Conservation (phyloP, 1,140 invertebrate genomes). For the Monomorium pharaonis region DNA sequence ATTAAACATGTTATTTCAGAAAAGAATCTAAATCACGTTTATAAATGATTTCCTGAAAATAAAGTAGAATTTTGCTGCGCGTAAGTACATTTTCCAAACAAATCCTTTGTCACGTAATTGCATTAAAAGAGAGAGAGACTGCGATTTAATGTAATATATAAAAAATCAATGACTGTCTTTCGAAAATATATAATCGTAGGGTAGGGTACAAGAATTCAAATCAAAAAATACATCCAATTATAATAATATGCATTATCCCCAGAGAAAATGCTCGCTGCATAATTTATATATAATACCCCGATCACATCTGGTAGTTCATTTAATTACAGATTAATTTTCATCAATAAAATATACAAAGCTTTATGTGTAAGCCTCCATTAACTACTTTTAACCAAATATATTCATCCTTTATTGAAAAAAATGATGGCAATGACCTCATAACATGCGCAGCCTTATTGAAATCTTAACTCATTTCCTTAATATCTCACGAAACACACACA, state of each 20-base stretch:
- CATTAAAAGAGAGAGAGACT: too few relatives aligned
- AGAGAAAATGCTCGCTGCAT: not conserved
- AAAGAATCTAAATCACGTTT: constrained; percentile 31
- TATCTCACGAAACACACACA: not conserved
- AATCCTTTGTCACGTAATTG: not conserved
- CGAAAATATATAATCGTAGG: not conserved
- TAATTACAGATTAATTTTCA: not conserved
- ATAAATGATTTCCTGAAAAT: constrained; percentile 22
- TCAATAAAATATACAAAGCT: not conserved
- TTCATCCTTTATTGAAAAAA: not conserved
- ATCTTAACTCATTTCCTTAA: not conserved
- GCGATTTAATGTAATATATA: not conserved
- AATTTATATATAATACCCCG: not conserved
- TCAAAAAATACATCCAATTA: not conserved
- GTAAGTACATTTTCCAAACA: not conserved
- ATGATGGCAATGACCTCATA: not conserved
- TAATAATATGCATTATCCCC: not conserved
- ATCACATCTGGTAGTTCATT: not conserved
- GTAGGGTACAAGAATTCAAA: not conserved
- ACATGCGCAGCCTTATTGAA: not conserved
- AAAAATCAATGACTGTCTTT: not conserved
- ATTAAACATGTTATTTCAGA: constrained; percentile 39
- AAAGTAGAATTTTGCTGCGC: not conserved
- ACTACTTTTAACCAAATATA: not conserved
- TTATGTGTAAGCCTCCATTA: not conserved